phyloP scores from a whole-genome alignment of 64 coral and sea anemone genomes.

The Trachythela sp. region DNA sequence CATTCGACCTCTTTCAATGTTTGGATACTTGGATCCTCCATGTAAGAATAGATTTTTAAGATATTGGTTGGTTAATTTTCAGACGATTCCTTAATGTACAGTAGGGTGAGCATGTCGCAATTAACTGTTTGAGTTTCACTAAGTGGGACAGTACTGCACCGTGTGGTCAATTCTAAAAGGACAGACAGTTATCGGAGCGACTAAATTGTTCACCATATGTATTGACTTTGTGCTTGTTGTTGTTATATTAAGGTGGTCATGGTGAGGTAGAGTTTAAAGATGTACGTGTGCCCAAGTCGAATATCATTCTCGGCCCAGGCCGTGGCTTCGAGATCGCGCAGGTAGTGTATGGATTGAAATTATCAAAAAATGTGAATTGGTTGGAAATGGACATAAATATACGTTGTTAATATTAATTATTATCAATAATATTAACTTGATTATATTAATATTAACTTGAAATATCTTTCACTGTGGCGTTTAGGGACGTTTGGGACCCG shows the following conservation, averaged over 20 bases:
- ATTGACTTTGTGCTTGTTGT: conserved; percentile 3
- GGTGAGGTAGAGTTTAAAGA: conserved; percentile 76
- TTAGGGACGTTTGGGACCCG: conserved; percentile 92
- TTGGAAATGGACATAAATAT: too few relatives aligned
- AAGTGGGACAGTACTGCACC: too few relatives aligned
- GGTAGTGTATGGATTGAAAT: conserved; percentile 22
- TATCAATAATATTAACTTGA: too few relatives aligned
- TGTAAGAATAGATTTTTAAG: conserved; percentile 44
- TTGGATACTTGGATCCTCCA: conserved; percentile 87
- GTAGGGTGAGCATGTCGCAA: too few relatives aligned
- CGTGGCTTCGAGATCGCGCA: conserved; percentile 99
- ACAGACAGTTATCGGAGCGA: too few relatives aligned
- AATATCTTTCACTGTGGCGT: neutral
- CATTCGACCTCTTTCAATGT: conserved; percentile 70
- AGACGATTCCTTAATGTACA: too few relatives aligned
- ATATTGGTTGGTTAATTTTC: neutral
- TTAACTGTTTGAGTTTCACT: too few relatives aligned
- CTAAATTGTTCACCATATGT: too few relatives aligned
- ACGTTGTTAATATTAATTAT: too few relatives aligned
- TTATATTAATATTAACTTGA: neutral
- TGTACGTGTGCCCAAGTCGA: conserved; percentile 83
- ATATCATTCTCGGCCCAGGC: conserved; percentile 84
- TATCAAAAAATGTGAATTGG: too few relatives aligned
- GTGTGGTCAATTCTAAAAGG: too few relatives aligned
- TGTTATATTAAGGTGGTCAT: conserved; percentile 59